Base-by-base conservation (phyloP, 2,113 vertebrate genomes). In the Forbesichthys agassizii region DNA sequence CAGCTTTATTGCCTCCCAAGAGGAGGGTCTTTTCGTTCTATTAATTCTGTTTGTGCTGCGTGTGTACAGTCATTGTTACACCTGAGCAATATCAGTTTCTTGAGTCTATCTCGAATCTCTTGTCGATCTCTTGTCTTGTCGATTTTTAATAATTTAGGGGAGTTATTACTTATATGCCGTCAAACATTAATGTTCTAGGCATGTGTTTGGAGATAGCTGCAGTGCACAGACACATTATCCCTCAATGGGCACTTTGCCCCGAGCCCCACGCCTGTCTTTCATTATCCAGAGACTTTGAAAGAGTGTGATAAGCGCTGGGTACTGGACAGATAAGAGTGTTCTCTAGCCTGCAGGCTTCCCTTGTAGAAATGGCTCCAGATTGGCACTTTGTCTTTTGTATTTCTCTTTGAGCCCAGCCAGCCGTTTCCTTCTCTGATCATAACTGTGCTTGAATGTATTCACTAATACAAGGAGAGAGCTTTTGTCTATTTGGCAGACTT, bases 321-420 rank as follows among this genome's bases (percentile, higher is more conserved):
- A 67, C 65, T 3, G 49, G 64, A 66, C 51, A 82, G 79, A 85
- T 88, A 79, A 88, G 73, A 79, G 76, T 61, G 67, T 62, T 75
- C 51, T 74, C 55, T 61, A 54, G 61, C 64, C 79, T 69, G 42
- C 53, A 74, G 71, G 77, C 60, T 9, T 80, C 83, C 61, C 68
- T 66, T 42, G 20, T 54, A 66, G 77, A 78, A 75, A 73, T 61
- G n/a, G 64, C 20, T 56, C 33, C 48, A 75, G 64, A 86, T 86
- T 83, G 75, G 64, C 65, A 68, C 69, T 76, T 86, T 86, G 77
- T 83, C 69, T 81, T 56, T 59, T 11, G 64, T 52, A 18, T 53
- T 66, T 78, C 69, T 69, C 67, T 78, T 61, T 58, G 60, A 71
- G 63, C 75, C 83, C 76, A 55, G 64, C 49, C 7, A 12, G 63